Evolutionary conservation across 2,888 invertebrate genomes (phyloP).

Genomic region (Sinopyrophorus schimmeli): DNA sequence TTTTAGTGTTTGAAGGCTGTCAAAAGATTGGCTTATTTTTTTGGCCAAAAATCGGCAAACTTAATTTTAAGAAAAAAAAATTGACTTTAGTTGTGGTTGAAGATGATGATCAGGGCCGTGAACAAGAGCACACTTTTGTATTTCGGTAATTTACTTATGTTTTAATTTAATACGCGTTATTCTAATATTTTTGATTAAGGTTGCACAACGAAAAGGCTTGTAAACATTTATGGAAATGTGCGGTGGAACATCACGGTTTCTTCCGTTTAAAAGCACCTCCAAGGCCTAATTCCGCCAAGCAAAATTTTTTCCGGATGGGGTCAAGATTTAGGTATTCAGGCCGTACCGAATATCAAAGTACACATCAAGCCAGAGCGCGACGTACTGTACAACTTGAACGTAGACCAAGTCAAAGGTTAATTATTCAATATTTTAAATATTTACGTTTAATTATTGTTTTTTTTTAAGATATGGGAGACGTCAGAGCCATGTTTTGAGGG

Average conservation of each 20-base stretch:
- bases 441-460: no score
- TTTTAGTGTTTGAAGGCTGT: slow-evolving; percentile 94
- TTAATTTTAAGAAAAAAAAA: slow-evolving; percentile 98
- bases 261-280: slow-evolving; percentile 91
- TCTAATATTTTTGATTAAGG: slow-evolving; percentile 46
- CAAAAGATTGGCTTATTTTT: slow-evolving; percentile 98
- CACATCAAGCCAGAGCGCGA: slow-evolving; percentile 85
- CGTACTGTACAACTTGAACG: slow-evolving; percentile 96
- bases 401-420: slow-evolving; percentile 87
- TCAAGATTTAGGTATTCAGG: slow-evolving; percentile 89
- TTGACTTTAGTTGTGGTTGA: slow-evolving; percentile 96
- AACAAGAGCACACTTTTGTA: slow-evolving; percentile 98
- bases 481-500: slow-evolving; percentile 85
- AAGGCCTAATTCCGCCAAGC: slow-evolving; percentile 84
- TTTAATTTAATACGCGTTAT: slow-evolving; percentile 1
- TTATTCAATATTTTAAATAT: no score
- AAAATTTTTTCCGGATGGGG: slow-evolving; percentile 98
- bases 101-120: slow-evolving; percentile 94
- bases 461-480: slow-evolving; percentile 76
- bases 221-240: slow-evolving; percentile 99
- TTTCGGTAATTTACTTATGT: no score
- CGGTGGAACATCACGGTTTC: slow-evolving; percentile 99
- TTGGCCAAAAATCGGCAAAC: slow-evolving; percentile 98
- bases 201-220: slow-evolving; percentile 96
- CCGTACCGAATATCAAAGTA: slow-evolving; percentile 96